Conservation (phyloP, 37 sponge, comb jelly and placozoan species). For the Diacarnus erythraeanus region DNA sequence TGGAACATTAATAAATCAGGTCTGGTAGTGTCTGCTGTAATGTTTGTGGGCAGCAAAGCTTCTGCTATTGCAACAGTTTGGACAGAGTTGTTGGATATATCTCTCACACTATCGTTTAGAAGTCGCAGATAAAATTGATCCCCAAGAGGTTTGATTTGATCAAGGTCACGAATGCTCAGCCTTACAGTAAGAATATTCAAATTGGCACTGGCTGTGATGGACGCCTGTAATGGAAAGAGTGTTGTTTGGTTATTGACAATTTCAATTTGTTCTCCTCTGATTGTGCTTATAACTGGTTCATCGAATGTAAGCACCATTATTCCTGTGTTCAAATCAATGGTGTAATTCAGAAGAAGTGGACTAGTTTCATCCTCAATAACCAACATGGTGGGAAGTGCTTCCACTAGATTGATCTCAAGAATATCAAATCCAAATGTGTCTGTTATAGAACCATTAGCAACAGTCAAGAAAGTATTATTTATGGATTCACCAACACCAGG, state of each 20-base stretch:
- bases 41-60: constrained; percentile 16
- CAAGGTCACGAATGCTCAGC: constrained; percentile 51
- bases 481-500: constrained; percentile 37
- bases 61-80: constrained; percentile 8
- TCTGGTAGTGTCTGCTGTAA: constrained; percentile 43
- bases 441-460: constrained; percentile 36
- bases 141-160: constrained; percentile 53
- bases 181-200: constrained; percentile 51
- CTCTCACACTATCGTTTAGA: constrained; percentile 35
- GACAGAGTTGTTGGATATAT: constrained; percentile 51
- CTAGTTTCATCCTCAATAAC: constrained; percentile 56
- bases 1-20: constrained; percentile 68
- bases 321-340: constrained; percentile 69
- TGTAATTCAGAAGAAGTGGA: constrained; percentile 43
- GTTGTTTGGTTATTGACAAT: constrained; percentile 22
- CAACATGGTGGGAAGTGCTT: constrained; percentile 13
- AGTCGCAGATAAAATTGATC: constrained; percentile 59
- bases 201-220: background rate
- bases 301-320: constrained; percentile 61
- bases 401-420: constrained; percentile 20
- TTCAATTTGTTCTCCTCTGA: constrained; percentile 31
- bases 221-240: constrained; percentile 23
- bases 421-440: constrained; percentile 59
- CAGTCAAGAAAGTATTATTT: constrained; percentile 54
- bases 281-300: constrained; percentile 61